phyloP scores from a whole-genome alignment of 2,888 invertebrate species.

The Xanthostigma xanthostigma region DNA sequence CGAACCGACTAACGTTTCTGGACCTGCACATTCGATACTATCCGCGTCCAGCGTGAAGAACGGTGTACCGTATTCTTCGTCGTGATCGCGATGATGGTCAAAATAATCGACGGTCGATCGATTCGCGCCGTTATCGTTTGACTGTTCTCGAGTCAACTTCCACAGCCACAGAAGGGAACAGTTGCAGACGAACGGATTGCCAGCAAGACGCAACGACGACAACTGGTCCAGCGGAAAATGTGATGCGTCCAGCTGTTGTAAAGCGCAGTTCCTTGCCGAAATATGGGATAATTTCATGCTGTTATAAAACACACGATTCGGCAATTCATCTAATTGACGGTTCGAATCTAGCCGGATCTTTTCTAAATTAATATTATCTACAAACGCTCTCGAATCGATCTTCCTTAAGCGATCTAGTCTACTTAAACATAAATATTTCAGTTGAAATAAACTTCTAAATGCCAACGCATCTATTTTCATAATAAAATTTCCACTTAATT shows the following conservation, averaged over 20 bases:
- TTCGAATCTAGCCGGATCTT: conserved; percentile 66
- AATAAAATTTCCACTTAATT: conserved; percentile 67
- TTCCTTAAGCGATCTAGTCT: conserved; percentile 47
- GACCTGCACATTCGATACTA: conserved; percentile 41
- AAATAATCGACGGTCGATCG: too few relatives aligned
- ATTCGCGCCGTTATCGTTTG: conserved; percentile 1
- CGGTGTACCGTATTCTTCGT: conserved; percentile 6
- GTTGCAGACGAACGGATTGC: conserved; percentile 75
- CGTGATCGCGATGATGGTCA: too few relatives aligned
- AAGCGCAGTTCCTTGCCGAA: conserved; percentile 59
- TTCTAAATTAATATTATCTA: conserved; percentile 72
- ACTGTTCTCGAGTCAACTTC: conserved; percentile 41
- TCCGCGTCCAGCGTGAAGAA: conserved; percentile 36
- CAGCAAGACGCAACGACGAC: conserved; percentile 56
- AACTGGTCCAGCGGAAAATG: conserved; percentile 73
- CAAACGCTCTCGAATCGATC: conserved; percentile 66
- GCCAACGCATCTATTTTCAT: conserved; percentile 57
- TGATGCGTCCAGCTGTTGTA: conserved; percentile 60
- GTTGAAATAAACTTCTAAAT: conserved; percentile 70
- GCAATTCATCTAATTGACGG: conserved; percentile 52
- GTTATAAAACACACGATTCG: conserved; percentile 70
- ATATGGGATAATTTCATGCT: conserved; percentile 64
- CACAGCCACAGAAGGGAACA: conserved; percentile 78
- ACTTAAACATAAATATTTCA: conserved; percentile 58
- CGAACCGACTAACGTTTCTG: conserved; percentile 36